phyloP scores from a whole-genome alignment of 2,888 invertebrate genomes.

The Liodrosophila aerea region DNA sequence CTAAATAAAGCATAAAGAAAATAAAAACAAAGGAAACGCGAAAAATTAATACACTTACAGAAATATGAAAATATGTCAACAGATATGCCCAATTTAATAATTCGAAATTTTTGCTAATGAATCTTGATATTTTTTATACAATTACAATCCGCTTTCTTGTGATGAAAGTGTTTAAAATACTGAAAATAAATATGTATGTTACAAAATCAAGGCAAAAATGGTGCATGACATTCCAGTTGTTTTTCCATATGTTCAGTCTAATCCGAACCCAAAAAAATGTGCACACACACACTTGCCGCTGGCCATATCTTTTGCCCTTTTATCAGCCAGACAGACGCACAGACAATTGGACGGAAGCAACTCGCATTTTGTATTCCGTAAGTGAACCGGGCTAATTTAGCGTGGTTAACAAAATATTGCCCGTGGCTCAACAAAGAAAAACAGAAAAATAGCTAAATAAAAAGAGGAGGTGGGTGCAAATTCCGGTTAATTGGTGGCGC shows the following conservation, averaged over 20 bases:
- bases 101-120: too few species aligned
- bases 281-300: conserved; percentile 51
- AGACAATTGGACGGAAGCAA: conserved; percentile 23
- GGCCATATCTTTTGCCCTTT: conserved; percentile 61
- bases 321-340: conserved; percentile 55
- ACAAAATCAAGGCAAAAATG: background rate
- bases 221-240: too few species aligned
- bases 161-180: too few species aligned
- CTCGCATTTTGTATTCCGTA: conserved; percentile 51
- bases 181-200: too few species aligned
- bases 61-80: background rate
- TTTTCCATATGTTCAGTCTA: background rate
- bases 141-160: too few species aligned
- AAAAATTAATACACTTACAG: background rate
- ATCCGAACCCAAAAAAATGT: conserved; percentile 17
- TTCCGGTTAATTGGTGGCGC: conserved; percentile 10
- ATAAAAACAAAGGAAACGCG: conserved; percentile 4
- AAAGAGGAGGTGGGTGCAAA: conserved; percentile 1
- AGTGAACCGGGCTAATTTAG: conserved; percentile 54
- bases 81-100: background rate
- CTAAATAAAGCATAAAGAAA: conserved; percentile 5
- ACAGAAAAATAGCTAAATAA: conserved; percentile 10
- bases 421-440: conserved; percentile 28
- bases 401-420: conserved; percentile 31
- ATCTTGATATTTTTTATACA: too few species aligned